Percentiles rank a stretch among this genome's conserved stretches.
phyloP scores from a whole-genome alignment of 2,888 invertebrate species.

The Hedychridium roseum region DNA sequence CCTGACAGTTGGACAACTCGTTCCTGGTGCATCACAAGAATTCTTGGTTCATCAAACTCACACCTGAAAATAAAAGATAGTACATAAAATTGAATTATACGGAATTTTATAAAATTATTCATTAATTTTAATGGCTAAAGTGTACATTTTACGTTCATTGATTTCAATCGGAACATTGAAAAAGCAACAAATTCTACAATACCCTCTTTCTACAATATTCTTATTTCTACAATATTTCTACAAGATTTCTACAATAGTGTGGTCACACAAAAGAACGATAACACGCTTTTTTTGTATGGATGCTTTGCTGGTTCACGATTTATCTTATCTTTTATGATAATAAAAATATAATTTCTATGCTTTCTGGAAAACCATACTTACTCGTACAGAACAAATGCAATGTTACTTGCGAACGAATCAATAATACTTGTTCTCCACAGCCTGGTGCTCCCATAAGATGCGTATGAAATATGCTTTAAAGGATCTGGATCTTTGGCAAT shows the following conservation, averaged over 20 bases:
- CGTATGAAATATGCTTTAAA: constrained; percentile 68
- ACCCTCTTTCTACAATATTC: neutral
- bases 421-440: constrained; percentile 69
- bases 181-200: neutral
- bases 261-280: neutral
- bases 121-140: neutral
- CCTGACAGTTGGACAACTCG: constrained; percentile 73
- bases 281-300: neutral
- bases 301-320: neutral
- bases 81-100: constrained; percentile 9
- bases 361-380: constrained; percentile 66
- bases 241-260: neutral
- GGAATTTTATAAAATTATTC: neutral
- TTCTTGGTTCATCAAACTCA: constrained; percentile 52
- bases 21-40: constrained; percentile 81
- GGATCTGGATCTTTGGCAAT: constrained; percentile 73
- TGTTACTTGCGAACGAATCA: constrained; percentile 81
- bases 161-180: too few relatives aligned
- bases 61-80: constrained; percentile 71
- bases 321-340: neutral
- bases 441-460: constrained; percentile 62
- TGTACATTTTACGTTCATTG: too few relatives aligned
- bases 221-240: neutral
- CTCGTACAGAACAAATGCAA: constrained; percentile 80
- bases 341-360: constrained; percentile 27